A percentile compares a stretch with the other conserved stretches of the same genome.
phyloP scores from a whole-genome alignment of 2,797 vertebrate genomes.

The Sebastes trivittatus region DNA sequence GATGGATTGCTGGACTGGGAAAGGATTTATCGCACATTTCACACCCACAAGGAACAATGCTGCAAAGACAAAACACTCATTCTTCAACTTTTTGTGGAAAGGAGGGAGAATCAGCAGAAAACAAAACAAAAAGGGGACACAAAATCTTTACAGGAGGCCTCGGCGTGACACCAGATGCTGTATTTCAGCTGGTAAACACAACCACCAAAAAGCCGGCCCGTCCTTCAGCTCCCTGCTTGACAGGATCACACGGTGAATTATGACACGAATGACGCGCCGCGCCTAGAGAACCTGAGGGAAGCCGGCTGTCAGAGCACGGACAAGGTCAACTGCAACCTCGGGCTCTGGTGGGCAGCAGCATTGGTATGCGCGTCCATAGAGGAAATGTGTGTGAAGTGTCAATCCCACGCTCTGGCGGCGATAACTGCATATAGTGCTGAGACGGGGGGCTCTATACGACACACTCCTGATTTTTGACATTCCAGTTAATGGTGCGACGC shows the following conservation, averaged over 20 bases:
- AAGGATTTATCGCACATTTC: conserved; percentile 52
- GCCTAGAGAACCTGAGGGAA: conserved; percentile 19
- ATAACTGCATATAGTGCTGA: conserved; percentile 46
- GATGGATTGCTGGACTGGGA: conserved; percentile 32
- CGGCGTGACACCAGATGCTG: not conserved
- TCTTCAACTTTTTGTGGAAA: conserved; percentile 15
- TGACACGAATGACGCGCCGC: conserved; percentile 7
- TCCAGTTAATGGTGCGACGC: conserved; percentile 64
- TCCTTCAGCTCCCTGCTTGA: not conserved
- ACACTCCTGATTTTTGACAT: conserved; percentile 57
- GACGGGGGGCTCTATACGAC: conserved; percentile 5
- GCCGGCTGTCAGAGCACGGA: conserved; percentile 7
- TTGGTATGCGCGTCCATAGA: not conserved
- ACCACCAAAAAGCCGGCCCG: not conserved
- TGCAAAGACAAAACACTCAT: conserved; percentile 31
- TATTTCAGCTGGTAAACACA: conserved; percentile 17
- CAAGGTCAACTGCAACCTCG: conserved; percentile 46
- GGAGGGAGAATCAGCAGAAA: conserved; percentile 11
- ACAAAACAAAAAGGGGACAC: not conserved
- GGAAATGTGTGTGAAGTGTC: conserved; percentile 46
- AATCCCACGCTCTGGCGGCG: conserved; percentile 50
- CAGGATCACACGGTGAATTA: conserved; percentile 21
- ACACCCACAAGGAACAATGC: conserved; percentile 38
- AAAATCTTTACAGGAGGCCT: conserved; percentile 9
- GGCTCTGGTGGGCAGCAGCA: conserved; percentile 18